phyloP scores from a whole-genome alignment of 2,888 invertebrate genomes.

The Tuberolachnus salignus region DNA sequence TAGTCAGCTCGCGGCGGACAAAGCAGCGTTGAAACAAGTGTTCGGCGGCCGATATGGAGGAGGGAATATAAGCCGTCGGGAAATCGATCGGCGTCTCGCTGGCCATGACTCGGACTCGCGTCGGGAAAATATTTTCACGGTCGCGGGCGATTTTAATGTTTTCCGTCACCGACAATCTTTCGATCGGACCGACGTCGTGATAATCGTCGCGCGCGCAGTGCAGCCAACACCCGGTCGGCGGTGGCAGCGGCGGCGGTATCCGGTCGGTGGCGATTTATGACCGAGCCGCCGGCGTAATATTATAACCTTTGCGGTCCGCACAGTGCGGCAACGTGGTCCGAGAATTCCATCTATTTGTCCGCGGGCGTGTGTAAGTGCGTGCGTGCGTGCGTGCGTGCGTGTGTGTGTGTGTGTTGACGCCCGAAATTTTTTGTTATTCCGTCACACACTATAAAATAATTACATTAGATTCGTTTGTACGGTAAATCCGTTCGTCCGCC shows the following conservation, averaged over 20 bases:
- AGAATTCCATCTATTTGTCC: slow-evolving; percentile 32
- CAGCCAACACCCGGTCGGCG: not conserved
- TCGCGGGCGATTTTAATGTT: too few species aligned
- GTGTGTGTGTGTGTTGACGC: slow-evolving; percentile 41
- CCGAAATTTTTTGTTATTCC: slow-evolving; percentile 53
- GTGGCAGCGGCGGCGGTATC: not conserved
- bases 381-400: not conserved
- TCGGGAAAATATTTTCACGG: too few species aligned
- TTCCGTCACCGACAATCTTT: too few species aligned
- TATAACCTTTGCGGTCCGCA: slow-evolving; percentile 27
- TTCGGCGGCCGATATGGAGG: too few species aligned
- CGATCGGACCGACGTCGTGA: not conserved
- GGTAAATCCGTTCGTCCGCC: not conserved
- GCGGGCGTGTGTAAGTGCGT: not conserved
- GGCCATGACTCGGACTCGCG: too few species aligned
- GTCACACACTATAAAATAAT: not conserved
- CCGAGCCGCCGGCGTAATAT: not conserved
- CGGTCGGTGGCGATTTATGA: not conserved
- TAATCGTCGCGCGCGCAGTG: not conserved
- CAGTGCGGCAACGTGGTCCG: slow-evolving; percentile 47
- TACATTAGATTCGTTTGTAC: not conserved
- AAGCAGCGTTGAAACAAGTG: too few species aligned
- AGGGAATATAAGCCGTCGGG: too few species aligned
- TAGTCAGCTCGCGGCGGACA: too few species aligned
- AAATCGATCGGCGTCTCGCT: too few species aligned